Evolutionary conservation across 2,797 vertebrate genomes (phyloP).

Genomic region (Mus minutoides): DNA sequence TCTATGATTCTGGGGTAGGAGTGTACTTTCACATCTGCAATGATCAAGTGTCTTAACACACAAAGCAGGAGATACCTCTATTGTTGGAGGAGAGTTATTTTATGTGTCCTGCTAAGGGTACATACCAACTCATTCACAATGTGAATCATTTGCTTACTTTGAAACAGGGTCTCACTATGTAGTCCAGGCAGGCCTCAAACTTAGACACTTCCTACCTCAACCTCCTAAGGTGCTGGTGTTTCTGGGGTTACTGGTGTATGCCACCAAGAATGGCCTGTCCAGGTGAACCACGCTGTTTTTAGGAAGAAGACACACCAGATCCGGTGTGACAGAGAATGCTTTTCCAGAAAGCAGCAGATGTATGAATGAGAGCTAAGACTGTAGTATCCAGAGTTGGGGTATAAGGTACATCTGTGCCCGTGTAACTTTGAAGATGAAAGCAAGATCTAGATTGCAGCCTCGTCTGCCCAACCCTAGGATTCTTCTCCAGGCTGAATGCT

Average conservation of each 20-base stretch:
- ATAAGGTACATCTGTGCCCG: rapidly evolving
- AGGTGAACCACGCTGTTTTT: not conserved
- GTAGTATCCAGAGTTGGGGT: not conserved
- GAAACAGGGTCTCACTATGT: not conserved
- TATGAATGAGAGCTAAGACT: not conserved
- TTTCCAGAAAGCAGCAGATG: not conserved
- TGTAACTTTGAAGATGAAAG: rapidly evolving
- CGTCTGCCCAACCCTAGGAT: not conserved
- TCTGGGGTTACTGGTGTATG: not conserved
- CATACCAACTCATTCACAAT: not conserved
- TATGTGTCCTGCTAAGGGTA: not conserved
- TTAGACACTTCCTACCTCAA: not conserved
- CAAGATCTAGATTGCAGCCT: not conserved
- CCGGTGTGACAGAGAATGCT: not conserved
- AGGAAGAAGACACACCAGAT: not conserved
- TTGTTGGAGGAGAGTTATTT: not conserved
- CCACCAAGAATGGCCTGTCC: too few species aligned
- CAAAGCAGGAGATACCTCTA: not conserved
- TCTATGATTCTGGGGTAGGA: not conserved
- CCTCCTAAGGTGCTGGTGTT: not conserved
- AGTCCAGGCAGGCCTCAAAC: not conserved
- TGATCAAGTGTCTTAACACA: not conserved
- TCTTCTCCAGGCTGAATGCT: not conserved
- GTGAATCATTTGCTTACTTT: not conserved
- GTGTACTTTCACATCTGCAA: not conserved